These are phyloP conservation scores for Tetanocera ferruginea DNA, from an alignment of 2,888 invertebrate species.

Conservation along the genomic window DNA sequence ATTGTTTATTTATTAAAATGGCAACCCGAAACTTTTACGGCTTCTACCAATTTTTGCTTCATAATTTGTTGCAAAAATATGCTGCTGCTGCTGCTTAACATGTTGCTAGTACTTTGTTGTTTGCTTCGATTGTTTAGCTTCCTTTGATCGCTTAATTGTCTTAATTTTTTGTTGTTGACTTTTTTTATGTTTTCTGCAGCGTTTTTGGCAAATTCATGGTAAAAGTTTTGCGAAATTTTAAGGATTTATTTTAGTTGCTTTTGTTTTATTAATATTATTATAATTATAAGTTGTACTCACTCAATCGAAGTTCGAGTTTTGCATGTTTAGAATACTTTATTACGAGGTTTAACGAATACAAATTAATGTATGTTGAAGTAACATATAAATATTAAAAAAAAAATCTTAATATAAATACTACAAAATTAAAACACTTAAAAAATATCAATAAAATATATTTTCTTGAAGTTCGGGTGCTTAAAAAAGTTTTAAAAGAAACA, in stretches of 20 bases:
- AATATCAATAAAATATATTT: too few relatives aligned
- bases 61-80: background rate
- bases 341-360: too few relatives aligned
- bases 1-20: slow-evolving; percentile 3
- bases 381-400: too few relatives aligned
- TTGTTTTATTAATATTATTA: background rate
- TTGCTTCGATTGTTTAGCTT: background rate
- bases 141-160: background rate
- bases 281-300: background rate
- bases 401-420: too few relatives aligned
- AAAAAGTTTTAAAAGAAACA: too few relatives aligned
- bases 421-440: too few relatives aligned
- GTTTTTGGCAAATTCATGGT: background rate
- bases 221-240: too few relatives aligned
- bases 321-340: too few relatives aligned
- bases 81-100: background rate
- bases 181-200: background rate
- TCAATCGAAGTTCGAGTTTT: too few relatives aligned
- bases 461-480: too few relatives aligned
- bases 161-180: background rate
- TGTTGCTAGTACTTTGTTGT: background rate
- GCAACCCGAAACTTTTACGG: slow-evolving; percentile 1
- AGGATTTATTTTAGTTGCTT: background rate
- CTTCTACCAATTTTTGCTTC: slow-evolving; percentile 13
- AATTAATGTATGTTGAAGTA: too few relatives aligned